Conservation (phyloP, 2,888 invertebrate species). For the Lydus trimaculatus region DNA sequence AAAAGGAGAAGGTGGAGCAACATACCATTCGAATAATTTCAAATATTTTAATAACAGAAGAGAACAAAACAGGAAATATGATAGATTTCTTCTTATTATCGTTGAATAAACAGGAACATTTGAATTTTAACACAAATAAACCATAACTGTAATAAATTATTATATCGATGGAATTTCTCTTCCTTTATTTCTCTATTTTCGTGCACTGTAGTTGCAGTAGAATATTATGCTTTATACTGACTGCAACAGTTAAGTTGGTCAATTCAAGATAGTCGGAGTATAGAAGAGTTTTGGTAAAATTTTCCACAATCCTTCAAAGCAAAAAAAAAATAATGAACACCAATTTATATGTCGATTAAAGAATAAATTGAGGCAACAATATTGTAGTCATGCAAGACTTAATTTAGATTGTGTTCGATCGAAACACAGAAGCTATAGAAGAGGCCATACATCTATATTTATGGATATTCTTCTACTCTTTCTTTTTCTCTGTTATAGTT, state of each 20-base stretch:
- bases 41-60: background rate
- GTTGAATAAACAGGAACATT: too few relatives aligned
- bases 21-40: background rate
- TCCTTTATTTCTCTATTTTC: too few relatives aligned
- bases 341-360: background rate
- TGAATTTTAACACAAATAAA: too few relatives aligned
- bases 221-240: too few relatives aligned
- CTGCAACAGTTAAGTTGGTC: too few relatives aligned
- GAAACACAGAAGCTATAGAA: background rate
- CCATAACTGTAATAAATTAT: too few relatives aligned
- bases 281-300: too few relatives aligned
- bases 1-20: too few relatives aligned
- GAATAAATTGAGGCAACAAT: background rate
- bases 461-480: background rate
- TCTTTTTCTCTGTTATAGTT: background rate
- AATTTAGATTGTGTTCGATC: background rate
- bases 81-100: background rate
- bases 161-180: too few relatives aligned
- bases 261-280: too few relatives aligned
- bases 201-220: too few relatives aligned
- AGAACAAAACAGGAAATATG: background rate
- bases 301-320: background rate
- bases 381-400: slow-evolving; percentile 1
- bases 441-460: background rate
- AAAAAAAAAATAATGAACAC: background rate